phyloP scores from a whole-genome alignment of 2,797 vertebrate species.

The Oophaga sylvatica region DNA sequence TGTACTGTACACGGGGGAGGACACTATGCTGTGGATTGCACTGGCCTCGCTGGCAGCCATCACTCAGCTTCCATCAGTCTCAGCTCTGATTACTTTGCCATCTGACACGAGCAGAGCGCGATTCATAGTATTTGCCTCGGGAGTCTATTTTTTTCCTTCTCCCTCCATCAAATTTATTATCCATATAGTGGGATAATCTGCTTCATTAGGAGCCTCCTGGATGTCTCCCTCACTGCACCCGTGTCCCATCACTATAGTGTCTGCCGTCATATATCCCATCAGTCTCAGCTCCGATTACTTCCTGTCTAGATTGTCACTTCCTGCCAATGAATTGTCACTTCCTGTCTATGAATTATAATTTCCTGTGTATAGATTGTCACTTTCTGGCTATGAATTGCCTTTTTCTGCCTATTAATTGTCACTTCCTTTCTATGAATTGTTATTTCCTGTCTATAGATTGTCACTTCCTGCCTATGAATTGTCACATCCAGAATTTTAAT shows the following conservation, averaged over 20 bases:
- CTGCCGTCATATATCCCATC: conserved; percentile 35
- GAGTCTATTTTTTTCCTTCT: conserved; percentile 53
- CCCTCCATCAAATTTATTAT: conserved; percentile 59
- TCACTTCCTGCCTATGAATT: no score
- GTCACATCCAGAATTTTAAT: no score
- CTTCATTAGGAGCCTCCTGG: conserved; percentile 52
- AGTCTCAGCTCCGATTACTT: no score
- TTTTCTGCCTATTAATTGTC: no score
- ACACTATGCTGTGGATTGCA: not conserved
- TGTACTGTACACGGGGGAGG: not conserved
- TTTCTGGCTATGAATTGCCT: no score
- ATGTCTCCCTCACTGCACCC: conserved; percentile 23
- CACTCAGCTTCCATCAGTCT: conserved; percentile 20
- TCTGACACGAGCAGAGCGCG: not conserved
- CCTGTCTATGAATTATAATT: no score
- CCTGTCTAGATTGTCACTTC: no score
- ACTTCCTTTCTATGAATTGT: no score
- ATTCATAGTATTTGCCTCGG: conserved; percentile 53
- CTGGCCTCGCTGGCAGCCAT: not conserved
- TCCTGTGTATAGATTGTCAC: no score
- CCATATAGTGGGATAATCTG: conserved; percentile 46
- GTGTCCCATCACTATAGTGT: conserved; percentile 35
- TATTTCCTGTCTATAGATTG: no score
- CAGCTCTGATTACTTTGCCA: conserved; percentile 25
- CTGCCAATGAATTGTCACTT: no score